phyloP scores from a whole-genome alignment of 2,113 vertebrate species.

The Rhipidura dahli region DNA sequence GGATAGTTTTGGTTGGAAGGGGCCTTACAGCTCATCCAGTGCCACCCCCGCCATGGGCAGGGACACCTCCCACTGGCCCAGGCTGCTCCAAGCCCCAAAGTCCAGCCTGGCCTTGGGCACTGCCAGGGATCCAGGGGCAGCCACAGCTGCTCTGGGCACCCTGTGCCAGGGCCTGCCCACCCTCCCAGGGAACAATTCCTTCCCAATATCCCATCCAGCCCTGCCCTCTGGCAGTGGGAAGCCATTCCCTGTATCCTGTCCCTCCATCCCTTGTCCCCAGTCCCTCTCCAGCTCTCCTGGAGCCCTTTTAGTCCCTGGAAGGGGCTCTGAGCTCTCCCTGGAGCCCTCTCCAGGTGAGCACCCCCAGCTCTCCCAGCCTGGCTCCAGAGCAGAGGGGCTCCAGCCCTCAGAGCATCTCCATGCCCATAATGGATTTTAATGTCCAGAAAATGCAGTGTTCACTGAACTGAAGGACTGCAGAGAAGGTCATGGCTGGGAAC shows the following conservation, averaged over 20 bases:
- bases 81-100: accelerated
- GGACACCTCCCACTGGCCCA: accelerated
- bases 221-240: not conserved
- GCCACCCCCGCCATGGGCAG: not conserved
- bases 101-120: not conserved
- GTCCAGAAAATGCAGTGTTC: accelerated
- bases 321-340: not conserved
- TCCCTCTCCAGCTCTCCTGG: not conserved
- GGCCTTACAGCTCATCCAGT: accelerated
- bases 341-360: not conserved
- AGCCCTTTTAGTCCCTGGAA: not conserved
- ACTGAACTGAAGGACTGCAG: not conserved
- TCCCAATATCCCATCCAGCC: not conserved
- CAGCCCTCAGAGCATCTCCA: not conserved
- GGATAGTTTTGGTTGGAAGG: not conserved
- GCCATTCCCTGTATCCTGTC: not conserved
- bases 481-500: not conserved
- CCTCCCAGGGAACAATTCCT: not conserved
- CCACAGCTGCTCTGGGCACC: not conserved
- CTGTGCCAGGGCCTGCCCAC: not conserved
- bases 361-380: not conserved
- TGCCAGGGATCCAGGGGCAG: not conserved
- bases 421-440: accelerated
- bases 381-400: not conserved
- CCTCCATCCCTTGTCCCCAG: not conserved